Base-by-base conservation (phyloP, 2,888 invertebrate species). In the Glyphotaelius pellucidus region DNA sequence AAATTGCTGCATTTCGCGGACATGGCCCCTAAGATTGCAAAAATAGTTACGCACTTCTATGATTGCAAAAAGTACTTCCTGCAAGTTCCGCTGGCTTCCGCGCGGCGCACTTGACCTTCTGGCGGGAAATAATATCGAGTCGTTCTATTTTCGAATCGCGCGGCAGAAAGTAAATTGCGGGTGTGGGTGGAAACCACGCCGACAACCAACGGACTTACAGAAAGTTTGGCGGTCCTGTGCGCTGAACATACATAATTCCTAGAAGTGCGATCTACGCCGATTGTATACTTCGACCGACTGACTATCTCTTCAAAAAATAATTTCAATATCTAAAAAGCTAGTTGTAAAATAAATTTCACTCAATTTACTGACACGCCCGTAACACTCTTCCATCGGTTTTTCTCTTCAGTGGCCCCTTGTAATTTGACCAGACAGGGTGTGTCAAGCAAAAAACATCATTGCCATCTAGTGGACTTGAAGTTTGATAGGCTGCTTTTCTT, bases 41-140 rank as follows among this genome's bases (percentile, higher is more conserved):
- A 67, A 67, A 67, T 67, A 67, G 25, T 67, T 67, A 67, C 67
- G 67, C 67, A 67, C 67, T 67, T 67, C 67, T 67, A 25, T 5
- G 67, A 25, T 67, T 67, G 25, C 25, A 67, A 67, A 67, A 67
- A 35, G 11, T 35, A 83, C 19, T 83, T 32, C 83, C 83, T 83
- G 35, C 11, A 83, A 83, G 19, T 83, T 32, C 12, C 81, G 81
- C 81, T 31, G 15, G 32, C 30, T 83, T 83, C 83, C 31, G 83
- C 35, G 83, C 83, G 31, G 83, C 19, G 52, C 67, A 25, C 83
- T 83, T 83, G 83, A 83, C 83, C 83, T 83, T 83, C 83, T 83
- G 83, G 15, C 83, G 83, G 83, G 83, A 35, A 67, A 67, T 52
- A 83, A 83, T 83, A 83, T 83, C 32, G 83, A 83, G 83, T 83